Conservation (phyloP, 2,113 vertebrate species). For the Macrotis lagotis region DNA sequence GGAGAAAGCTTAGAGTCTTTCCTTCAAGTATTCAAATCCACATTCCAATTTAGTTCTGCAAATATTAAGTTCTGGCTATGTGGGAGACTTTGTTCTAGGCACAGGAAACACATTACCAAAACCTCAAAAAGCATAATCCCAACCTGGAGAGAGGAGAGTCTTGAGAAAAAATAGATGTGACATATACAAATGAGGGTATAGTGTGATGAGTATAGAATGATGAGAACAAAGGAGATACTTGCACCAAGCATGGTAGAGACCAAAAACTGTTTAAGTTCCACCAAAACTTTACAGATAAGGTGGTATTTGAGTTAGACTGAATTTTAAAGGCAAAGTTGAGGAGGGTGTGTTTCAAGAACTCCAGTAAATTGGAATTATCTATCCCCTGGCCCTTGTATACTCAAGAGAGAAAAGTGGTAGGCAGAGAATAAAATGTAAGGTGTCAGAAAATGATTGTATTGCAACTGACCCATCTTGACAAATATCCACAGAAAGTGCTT, state of each 20-base stretch:
- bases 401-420: neutral
- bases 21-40: neutral
- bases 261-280: too few species aligned
- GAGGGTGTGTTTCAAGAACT: neutral
- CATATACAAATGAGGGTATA: neutral
- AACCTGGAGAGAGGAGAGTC: neutral
- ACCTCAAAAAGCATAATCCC: neutral
- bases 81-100: neutral
- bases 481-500: neutral
- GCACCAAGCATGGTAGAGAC: too few species aligned
- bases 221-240: too few species aligned
- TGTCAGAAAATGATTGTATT: neutral
- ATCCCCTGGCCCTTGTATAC: neutral
- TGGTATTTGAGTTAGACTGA: too few species aligned
- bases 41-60: neutral
- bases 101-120: neutral
- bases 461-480: neutral
- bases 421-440: neutral
- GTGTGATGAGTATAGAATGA: neutral
- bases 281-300: too few species aligned
- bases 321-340: too few species aligned
- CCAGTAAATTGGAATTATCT: neutral
- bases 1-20: neutral
- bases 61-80: neutral
- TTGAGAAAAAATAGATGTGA: neutral